Base-by-base conservation (phyloP, 2,113 vertebrate species). In the Poeciliopsis occidentalis region DNA sequence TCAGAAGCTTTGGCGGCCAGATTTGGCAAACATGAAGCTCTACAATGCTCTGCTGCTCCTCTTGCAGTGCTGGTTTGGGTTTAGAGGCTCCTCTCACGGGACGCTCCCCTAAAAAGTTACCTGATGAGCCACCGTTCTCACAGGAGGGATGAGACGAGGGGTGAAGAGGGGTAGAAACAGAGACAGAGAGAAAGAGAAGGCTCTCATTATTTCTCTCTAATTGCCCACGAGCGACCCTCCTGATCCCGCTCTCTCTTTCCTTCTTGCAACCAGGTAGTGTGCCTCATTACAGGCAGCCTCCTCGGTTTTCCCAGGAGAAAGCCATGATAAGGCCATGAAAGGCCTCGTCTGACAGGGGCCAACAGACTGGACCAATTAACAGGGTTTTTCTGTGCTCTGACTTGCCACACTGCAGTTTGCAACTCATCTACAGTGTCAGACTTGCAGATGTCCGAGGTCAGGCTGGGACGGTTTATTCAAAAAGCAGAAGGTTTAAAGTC, bases 161-260 rank as follows among this genome's bases (percentile, higher is more conserved):
- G 30, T 63, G 29, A 26, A 57, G 60, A 60, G 13, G 60, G 65
- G 39, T 29, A 10, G 73, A 67, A 78, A 81, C 69, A 86, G 82
- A 87, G 62, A 84, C 78, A 76, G 82, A 79, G 78, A 82, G 84
- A 77, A 83, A 85, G 87, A 87, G 89, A 90, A 88, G 89, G 85
- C 85, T 84, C 91, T 93, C 92, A 92, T 93, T 93, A 93, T 93
- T 93, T 91, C 87, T 88, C 85, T 82, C 89, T 93, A 93, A 93
- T 93, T 93, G 92, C 89, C 91, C 92, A 93, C 87, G 83, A 92
- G 92, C 92, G 90, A 93, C 92, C 92, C 92, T 89, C 89, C 88
- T 83, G 89, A 84, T 87, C 82, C 81, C 73, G 84, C 79, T 78
- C 78, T 80, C 81, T 82, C 80, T 76, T 57, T 7, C 69, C 81